Evolutionary conservation across 2,888 invertebrate genomes (phyloP).

Genomic region (Agrochola litura): DNA sequence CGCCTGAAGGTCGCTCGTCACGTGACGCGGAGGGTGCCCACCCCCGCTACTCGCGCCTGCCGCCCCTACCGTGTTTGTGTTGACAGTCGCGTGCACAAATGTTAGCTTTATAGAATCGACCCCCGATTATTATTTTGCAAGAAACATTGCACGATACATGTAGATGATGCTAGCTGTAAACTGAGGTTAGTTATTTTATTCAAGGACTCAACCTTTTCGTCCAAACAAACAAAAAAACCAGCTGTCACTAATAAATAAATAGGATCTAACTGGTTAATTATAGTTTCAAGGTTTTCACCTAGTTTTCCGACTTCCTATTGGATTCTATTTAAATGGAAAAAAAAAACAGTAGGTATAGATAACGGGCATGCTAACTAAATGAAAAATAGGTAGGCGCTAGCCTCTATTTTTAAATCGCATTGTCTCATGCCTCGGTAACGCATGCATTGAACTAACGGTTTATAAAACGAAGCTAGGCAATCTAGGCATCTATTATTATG

Average conservation of each 20-base stretch:
- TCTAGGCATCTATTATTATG: constrained; percentile 35
- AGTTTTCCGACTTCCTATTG: constrained; percentile 54
- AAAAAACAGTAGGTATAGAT: constrained; percentile 30
- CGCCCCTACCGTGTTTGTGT: constrained; percentile 72
- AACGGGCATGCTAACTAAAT: constrained; percentile 55
- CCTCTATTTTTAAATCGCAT: constrained; percentile 69
- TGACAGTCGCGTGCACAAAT: constrained; percentile 77
- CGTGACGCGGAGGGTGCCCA: constrained; percentile 89
- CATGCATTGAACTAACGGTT: constrained; percentile 64
- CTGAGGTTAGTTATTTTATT: background rate
- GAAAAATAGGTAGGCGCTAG: constrained; percentile 40
- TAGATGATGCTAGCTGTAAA: background rate
- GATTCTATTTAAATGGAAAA: constrained; percentile 45
- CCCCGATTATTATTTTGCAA: constrained; percentile 22
- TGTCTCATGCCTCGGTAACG: constrained; percentile 65
- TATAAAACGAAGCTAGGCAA: constrained; percentile 33
- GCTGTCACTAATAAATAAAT: constrained; percentile 5
- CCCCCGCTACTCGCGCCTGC: constrained; percentile 77
- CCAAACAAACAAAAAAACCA: background rate
- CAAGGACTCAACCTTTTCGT: constrained; percentile 6
- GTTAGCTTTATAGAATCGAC: constrained; percentile 26
- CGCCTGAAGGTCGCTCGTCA: constrained; percentile 89
- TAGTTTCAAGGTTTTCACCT: constrained; percentile 47
- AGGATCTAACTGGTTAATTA: constrained; percentile 7
- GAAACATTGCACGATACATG: background rate